A percentile compares a stretch with the other conserved stretches of the same genome.
Conservation (phyloP, 2,797 vertebrate species). For the Pristis pectinata region DNA sequence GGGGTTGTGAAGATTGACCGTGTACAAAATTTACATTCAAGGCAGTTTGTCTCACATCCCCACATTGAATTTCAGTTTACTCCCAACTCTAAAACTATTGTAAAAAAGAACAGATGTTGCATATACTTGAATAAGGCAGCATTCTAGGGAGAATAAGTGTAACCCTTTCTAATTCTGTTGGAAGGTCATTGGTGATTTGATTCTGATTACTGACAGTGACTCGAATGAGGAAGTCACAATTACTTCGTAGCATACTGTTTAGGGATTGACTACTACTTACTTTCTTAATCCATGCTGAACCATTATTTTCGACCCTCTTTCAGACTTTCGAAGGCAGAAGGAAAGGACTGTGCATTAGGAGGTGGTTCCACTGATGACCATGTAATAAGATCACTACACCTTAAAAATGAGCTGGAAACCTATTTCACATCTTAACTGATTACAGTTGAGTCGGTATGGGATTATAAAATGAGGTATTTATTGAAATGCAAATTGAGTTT, state of each 20-base stretch:
- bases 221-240: background rate
- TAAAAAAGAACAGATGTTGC: too few relatives aligned
- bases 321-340: conserved; percentile 95
- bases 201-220: background rate
- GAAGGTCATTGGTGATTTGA: background rate
- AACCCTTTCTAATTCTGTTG: too few relatives aligned
- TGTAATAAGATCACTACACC: background rate
- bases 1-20: too few relatives aligned
- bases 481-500: background rate
- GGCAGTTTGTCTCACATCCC: background rate
- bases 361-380: conserved; percentile 43
- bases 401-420: background rate
- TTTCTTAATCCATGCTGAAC: background rate
- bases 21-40: background rate
- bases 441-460: background rate
- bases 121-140: too few relatives aligned
- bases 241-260: background rate
- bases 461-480: conserved; percentile 20
- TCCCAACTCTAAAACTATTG: too few relatives aligned
- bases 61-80: background rate
- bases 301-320: background rate
- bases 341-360: conserved; percentile 91
- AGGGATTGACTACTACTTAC: background rate
- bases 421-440: background rate
- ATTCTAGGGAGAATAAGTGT: too few relatives aligned